Conservation (phyloP, 1,140 invertebrate species). For the Bombyx mandarina region DNA sequence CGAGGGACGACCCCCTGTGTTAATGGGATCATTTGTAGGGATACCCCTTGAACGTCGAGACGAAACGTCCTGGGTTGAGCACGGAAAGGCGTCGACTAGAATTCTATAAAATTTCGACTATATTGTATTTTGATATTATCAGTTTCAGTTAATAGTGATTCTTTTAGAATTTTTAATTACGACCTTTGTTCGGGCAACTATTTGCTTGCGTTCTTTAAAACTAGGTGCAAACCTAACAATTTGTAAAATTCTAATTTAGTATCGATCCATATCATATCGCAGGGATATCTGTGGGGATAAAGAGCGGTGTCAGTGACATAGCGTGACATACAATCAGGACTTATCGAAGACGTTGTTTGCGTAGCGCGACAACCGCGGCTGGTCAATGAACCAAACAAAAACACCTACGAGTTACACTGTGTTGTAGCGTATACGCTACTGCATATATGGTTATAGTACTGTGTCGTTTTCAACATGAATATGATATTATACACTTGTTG, state of each 20-base stretch:
- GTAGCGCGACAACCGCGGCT: conserved; percentile 43
- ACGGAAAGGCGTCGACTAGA: no score
- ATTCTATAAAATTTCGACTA: no score
- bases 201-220: no score
- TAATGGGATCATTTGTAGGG: conserved; percentile 32
- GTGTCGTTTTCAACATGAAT: no score
- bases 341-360: conserved; percentile 66
- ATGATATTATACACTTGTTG: no score
- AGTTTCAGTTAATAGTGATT: no score
- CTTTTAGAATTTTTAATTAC: no score
- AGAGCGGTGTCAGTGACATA: conserved; percentile 48
- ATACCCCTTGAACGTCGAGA: conserved; percentile 21
- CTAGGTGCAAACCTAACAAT: no score
- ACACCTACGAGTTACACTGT: conserved; percentile 39
- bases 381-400: conserved; percentile 70
- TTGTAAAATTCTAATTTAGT: no score
- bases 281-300: not conserved
- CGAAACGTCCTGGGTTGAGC: not conserved
- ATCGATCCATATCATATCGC: not conserved
- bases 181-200: no score
- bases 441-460: not conserved
- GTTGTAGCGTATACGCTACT: conserved; percentile 10
- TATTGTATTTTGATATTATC: no score
- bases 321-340: conserved; percentile 54
- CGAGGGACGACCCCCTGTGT: conserved; percentile 21